Base-by-base conservation (phyloP, 2,888 invertebrate species). In the Griposia aprilina region DNA sequence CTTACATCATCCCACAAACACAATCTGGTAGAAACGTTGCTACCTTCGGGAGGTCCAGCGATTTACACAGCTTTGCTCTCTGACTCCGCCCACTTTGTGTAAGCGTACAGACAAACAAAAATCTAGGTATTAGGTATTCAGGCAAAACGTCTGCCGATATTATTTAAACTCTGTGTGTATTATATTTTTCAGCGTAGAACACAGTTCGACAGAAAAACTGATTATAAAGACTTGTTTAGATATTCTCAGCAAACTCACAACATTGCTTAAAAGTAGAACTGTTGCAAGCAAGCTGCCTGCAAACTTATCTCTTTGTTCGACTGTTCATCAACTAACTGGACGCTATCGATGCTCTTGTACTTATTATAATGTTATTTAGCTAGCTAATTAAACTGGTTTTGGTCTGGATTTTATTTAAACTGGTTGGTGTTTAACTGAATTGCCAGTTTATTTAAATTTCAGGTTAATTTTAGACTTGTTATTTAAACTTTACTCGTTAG, bases 51-150 rank as follows among this genome's bases (percentile, higher is more conserved):
- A 74, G 71, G 20, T 65, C 55, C 50, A 13, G 52, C 68, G 57
- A 74, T 76, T 83, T 72, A 74, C 84, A 84, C 77, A 80, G 81
- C 45, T 60, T 66, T 60, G 71, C n/a, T 67, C 10, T 10, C 20
- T 30, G 71, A 36, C 74, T 55, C 74, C 72, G 13, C 62, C 36
- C 65, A 48, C 74, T 69, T 41, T 41, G 70, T 71, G 48, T 62
- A 52, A 30, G 36, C 3, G 45, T 20, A 48, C 36, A n/a, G 26
- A 23, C 26, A 23, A 45, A 76, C 15, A 78, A 55, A 45, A 10
- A 63, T 10, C 1, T n/a, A 26, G 4, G 20, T 26, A 26, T 15
- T 20, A 26, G 10, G 17, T 48, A 36, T n/a, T 5, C 30, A n/a
- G 26, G 13, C 20, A 48, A 26, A 26, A 45, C 7, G 0, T 66